Conservation (phyloP, 2,797 vertebrate species). For the Okamejei kenojei region DNA sequence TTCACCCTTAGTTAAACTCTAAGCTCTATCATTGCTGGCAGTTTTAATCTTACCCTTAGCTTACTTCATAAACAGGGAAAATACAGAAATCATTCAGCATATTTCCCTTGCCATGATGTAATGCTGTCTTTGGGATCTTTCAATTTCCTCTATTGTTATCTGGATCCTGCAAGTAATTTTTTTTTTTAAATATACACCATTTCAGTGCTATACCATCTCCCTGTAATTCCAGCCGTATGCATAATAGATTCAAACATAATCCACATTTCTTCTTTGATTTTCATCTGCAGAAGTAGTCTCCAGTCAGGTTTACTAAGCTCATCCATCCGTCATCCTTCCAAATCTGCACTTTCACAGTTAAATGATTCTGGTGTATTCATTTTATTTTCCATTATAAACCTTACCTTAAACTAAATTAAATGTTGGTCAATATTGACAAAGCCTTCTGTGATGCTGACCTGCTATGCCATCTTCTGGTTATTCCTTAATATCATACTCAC, state of each 20-base stretch:
- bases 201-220: neutral
- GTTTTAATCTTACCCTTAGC: neutral
- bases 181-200: neutral
- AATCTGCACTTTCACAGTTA: neutral
- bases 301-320: neutral
- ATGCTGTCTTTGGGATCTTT: neutral
- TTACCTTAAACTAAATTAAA: neutral
- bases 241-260: neutral
- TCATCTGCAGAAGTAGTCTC: neutral
- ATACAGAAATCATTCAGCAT: neutral
- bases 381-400: neutral
- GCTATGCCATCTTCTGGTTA: slow-evolving; percentile 12
- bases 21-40: neutral
- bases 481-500: neutral
- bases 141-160: neutral
- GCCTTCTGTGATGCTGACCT: neutral
- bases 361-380: neutral
- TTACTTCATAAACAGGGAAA: neutral
- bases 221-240: neutral
- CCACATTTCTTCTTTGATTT: neutral
- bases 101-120: neutral
- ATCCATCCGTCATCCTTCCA: neutral
- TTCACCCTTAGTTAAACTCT: neutral
- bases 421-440: neutral
- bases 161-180: neutral